Percentiles rank a stretch among this genome's conserved stretches.
These are phyloP conservation scores for Eupithecia tripunctaria DNA, from an alignment of 2,888 invertebrate species.

Conservation along the genomic window DNA sequence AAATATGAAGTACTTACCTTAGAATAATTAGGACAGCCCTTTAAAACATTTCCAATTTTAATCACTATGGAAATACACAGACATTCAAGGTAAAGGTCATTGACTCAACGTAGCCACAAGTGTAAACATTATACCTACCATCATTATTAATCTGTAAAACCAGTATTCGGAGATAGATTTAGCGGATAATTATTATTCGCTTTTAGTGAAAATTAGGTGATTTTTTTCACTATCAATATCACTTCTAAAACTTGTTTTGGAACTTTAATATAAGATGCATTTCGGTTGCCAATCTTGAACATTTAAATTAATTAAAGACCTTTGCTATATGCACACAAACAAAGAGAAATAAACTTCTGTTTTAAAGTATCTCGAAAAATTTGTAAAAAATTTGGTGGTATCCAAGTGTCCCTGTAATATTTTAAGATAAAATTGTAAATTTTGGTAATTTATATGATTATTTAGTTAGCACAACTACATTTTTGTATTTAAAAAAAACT, in stretches of 20 bases:
- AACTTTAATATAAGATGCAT: background rate
- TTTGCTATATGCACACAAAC: background rate
- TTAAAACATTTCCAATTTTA: background rate
- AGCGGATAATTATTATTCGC: background rate
- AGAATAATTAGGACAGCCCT: constrained; percentile 7
- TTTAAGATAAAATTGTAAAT: background rate
- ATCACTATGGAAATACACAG: constrained; percentile 36
- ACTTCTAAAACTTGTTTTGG: background rate
- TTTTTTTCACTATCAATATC: background rate
- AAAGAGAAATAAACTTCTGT: background rate
- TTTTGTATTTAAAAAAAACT: too few relatives aligned
- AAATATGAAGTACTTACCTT: too few relatives aligned
- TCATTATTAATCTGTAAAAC: constrained; percentile 35
- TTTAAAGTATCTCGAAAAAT: too few relatives aligned
- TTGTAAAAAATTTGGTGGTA: background rate
- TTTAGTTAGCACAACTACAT: background rate
- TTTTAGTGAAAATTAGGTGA: background rate
- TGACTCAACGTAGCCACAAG: constrained; percentile 31
- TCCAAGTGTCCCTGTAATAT: background rate
- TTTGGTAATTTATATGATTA: background rate
- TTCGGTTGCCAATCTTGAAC: background rate
- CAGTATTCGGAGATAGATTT: constrained; percentile 11
- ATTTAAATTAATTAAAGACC: background rate
- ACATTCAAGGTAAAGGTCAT: constrained; percentile 40
- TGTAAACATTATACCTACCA: constrained; percentile 37